A percentile compares a stretch with the other conserved stretches of the same genome.
These are phyloP conservation scores for Amniataba percoides DNA, from an alignment of 2,797 vertebrate species.

Conservation along the genomic window DNA sequence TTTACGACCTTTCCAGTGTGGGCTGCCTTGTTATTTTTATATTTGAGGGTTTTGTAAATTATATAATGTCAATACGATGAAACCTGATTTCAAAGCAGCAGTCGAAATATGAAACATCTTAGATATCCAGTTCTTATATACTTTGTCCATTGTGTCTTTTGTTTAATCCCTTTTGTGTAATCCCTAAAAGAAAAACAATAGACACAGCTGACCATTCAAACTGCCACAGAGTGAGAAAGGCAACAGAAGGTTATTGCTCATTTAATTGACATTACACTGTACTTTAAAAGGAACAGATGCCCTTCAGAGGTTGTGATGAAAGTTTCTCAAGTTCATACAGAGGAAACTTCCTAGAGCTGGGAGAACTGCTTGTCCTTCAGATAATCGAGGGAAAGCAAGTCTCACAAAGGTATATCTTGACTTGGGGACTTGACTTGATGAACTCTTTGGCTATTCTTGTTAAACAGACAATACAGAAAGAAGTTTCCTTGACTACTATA, in stretches of 20 bases:
- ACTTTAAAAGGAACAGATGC: not conserved
- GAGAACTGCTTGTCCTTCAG: not conserved
- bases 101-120: not conserved
- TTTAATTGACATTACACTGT: slow-evolving; percentile 3
- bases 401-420: not conserved
- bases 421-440: too few species aligned
- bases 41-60: not conserved
- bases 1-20: not conserved
- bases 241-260: not conserved
- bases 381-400: not conserved
- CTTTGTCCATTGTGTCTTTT: not conserved
- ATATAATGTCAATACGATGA: not conserved
- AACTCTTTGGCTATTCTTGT: not conserved
- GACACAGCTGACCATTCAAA: not conserved
- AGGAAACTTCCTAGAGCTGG: not conserved
- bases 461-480: not conserved
- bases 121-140: not conserved
- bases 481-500: not conserved
- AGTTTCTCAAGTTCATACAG: slow-evolving; percentile 20
- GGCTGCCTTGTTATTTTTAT: not conserved
- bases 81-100: not conserved
- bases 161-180: too few species aligned
- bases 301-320: slow-evolving; percentile 10
- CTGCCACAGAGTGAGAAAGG: not conserved
- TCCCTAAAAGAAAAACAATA: not conserved